Conservation (phyloP, 2,797 vertebrate genomes). For the Thamnophis elegans region DNA sequence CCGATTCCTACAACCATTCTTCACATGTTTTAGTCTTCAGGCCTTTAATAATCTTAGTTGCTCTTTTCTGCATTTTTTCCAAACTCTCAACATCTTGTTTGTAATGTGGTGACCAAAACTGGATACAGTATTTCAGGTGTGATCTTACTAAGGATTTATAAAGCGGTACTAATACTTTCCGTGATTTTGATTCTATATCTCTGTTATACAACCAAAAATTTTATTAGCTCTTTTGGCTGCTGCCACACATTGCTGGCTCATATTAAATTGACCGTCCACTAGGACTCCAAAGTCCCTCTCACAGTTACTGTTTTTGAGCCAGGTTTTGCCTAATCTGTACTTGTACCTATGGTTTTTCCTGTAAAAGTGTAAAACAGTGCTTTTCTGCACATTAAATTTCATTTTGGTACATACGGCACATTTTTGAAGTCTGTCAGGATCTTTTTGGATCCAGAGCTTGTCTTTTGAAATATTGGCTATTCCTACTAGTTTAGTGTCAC, state of each 20-base stretch:
- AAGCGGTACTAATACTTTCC: not conserved
- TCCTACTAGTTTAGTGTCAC: not conserved
- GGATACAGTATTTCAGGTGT: not conserved
- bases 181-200: not conserved
- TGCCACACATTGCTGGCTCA: not conserved
- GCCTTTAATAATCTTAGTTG: not conserved
- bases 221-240: not conserved
- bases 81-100: not conserved
- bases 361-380: not conserved
- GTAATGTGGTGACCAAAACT: not conserved
- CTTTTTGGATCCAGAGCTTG: not conserved
- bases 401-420: not conserved
- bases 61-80: not conserved
- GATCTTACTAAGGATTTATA: not conserved
- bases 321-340: not conserved
- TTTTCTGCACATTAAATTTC: not conserved
- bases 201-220: not conserved
- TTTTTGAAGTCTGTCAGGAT: not conserved
- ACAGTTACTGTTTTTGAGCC: not conserved
- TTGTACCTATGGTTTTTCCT: not conserved
- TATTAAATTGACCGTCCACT: not conserved
- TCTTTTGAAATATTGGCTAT: not conserved
- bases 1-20: too few species aligned
- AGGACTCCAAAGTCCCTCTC: not conserved
- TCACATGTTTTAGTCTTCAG: not conserved